phyloP scores from a whole-genome alignment of 1,140 invertebrate species.

The Octopus bimaculoides region DNA sequence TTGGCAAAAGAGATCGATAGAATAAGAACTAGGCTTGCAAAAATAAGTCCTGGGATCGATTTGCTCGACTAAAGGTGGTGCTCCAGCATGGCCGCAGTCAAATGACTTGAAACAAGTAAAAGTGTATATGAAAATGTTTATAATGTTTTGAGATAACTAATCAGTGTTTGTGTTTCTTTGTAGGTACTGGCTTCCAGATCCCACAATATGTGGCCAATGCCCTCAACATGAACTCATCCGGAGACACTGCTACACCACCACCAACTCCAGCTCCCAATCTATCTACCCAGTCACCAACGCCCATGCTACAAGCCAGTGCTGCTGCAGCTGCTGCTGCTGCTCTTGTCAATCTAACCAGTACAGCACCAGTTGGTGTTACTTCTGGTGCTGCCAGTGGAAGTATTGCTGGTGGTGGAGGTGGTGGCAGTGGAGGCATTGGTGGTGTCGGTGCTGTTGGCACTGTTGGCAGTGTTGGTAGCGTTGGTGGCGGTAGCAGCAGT shows the following conservation, averaged over 20 bases:
- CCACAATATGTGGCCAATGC: conserved; percentile 88
- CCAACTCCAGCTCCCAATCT: not conserved
- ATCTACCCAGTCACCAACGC: conserved; percentile 14
- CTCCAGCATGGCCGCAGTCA: no score
- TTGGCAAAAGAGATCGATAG: no score
- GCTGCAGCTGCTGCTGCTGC: conserved; percentile 19
- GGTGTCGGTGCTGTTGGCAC: no score
- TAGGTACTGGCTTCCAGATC: conserved; percentile 76
- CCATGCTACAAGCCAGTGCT: not conserved
- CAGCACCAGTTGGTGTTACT: not conserved
- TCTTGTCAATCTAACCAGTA: conserved; percentile 16
- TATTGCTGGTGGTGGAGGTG: conserved; percentile 20
- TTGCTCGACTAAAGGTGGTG: no score
- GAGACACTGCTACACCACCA: not conserved
- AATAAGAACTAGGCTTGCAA: no score
- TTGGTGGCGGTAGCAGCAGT: no score
- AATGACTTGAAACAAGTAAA: no score
- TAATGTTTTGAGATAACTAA: no score
- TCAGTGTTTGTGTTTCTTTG: conserved; percentile 16
- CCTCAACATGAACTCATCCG: conserved; percentile 61
- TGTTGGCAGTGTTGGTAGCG: no score
- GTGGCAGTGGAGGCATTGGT: not conserved
- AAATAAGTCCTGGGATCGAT: no score
- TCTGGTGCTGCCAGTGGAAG: not conserved
- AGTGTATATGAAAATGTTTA: no score